phyloP scores from a whole-genome alignment of 64 coral and sea anemone genomes.

The Stylophora pistillata region DNA sequence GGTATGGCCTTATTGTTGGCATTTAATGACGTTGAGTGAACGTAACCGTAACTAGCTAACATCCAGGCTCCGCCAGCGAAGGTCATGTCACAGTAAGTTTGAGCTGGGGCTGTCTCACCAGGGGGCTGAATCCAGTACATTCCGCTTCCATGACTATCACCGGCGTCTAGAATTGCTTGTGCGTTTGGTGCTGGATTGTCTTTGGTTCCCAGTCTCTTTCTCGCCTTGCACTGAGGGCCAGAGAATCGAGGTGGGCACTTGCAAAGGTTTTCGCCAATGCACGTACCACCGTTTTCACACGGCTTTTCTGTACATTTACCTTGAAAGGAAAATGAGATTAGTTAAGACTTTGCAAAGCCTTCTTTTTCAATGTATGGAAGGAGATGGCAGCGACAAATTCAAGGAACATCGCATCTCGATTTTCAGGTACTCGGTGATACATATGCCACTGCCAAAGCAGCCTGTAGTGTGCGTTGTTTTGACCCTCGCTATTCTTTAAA shows the following conservation, averaged over 20 bases:
- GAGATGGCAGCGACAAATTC: too few relatives aligned
- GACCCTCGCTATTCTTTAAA: too few relatives aligned
- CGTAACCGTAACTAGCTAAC: constrained; percentile 94
- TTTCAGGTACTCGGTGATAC: too few relatives aligned
- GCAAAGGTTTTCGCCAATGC: constrained; percentile 47
- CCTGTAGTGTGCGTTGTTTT: too few relatives aligned
- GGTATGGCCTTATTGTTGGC: constrained; percentile 73
- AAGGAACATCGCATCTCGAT: too few relatives aligned
- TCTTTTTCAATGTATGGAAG: too few relatives aligned
- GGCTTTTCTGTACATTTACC: constrained; percentile 44
- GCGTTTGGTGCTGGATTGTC: constrained; percentile 76
- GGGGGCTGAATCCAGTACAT: constrained; percentile 97
- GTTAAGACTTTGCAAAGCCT: neutral
- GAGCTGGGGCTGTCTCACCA: constrained; percentile 73
- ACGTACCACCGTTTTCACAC: constrained; percentile 63
- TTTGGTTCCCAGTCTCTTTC: constrained; percentile 65
- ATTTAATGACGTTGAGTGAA: neutral
- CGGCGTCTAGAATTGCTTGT: constrained; percentile 82
- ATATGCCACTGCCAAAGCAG: too few relatives aligned
- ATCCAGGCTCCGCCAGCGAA: constrained; percentile 82
- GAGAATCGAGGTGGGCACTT: constrained; percentile 46
- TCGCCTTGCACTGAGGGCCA: constrained; percentile 31
- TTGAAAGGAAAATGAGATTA: neutral
- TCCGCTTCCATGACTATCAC: constrained; percentile 76
- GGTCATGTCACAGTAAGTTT: constrained; percentile 92